phyloP scores from a whole-genome alignment of 2,888 invertebrate genomes.

The Apamea crenata region DNA sequence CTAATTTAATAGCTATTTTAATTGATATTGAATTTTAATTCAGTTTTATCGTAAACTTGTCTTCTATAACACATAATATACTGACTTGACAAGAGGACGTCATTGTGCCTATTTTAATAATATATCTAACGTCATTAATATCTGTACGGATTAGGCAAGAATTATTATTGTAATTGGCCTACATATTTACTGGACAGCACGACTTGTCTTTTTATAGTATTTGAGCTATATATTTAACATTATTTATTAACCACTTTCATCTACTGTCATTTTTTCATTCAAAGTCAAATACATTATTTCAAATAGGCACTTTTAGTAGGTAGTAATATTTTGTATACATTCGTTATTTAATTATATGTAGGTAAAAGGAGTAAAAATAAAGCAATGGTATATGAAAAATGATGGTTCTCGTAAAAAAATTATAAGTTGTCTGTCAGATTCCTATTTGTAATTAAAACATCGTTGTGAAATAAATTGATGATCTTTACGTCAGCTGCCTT shows the following conservation, averaged over 20 bases:
- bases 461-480: background rate
- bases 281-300: too few species aligned
- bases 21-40: constrained; percentile 48
- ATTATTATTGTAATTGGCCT: constrained; percentile 36
- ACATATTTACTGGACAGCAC: constrained; percentile 11
- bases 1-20: constrained; percentile 40
- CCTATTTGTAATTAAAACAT: background rate
- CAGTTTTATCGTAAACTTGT: constrained; percentile 33
- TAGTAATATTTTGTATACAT: too few species aligned
- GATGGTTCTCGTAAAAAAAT: too few species aligned
- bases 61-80: constrained; percentile 1
- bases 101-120: constrained; percentile 25
- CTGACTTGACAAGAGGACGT: constrained; percentile 1
- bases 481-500: background rate
- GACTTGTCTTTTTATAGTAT: background rate
- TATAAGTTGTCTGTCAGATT: background rate
- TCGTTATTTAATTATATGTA: too few species aligned
- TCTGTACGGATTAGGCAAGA: constrained; percentile 22
- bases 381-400: too few species aligned
- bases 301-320: too few species aligned
- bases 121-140: constrained; percentile 12
- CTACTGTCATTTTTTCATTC: background rate
- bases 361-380: too few species aligned
- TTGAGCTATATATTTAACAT: background rate
- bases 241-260: background rate